These are phyloP conservation scores for Chelidonichthys spinosus DNA, from an alignment of 2,797 vertebrate species.

Conservation along the genomic window DNA sequence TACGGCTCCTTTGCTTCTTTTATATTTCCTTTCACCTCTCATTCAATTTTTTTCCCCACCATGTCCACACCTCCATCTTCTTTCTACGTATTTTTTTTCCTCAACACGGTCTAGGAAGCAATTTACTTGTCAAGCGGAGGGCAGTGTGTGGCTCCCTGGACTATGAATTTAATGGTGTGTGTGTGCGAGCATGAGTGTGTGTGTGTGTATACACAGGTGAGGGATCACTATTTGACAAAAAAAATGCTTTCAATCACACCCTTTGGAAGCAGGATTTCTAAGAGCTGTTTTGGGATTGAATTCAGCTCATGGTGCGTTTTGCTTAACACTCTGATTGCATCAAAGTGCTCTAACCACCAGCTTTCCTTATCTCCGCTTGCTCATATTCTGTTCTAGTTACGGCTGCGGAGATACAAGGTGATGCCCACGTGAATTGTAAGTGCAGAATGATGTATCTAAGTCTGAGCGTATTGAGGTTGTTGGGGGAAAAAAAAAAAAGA, in stretches of 20 bases:
- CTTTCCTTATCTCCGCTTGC: constrained; percentile 14
- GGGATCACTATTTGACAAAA: constrained; percentile 49
- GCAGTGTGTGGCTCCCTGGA: constrained; percentile 34
- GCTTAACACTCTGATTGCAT: constrained; percentile 45
- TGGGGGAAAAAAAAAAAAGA: constrained; percentile 19
- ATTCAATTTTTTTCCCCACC: constrained; percentile 64
- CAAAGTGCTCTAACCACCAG: constrained; percentile 18
- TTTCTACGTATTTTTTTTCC: constrained; percentile 55
- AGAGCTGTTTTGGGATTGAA: constrained; percentile 59
- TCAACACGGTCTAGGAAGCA: constrained; percentile 69
- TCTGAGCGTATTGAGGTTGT: constrained; percentile 17
- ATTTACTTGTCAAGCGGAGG: constrained; percentile 79
- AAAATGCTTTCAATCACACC: constrained; percentile 60
- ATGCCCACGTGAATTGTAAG: constrained; percentile 34
- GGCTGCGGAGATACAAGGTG: constrained; percentile 35
- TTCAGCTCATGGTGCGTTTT: constrained; percentile 34
- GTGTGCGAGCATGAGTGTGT: neutral
- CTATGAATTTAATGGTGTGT: constrained; percentile 38
- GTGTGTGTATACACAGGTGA: constrained; percentile 4
- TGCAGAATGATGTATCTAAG: constrained; percentile 31
- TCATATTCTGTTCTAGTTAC: constrained; percentile 29
- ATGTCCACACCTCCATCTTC: constrained; percentile 42
- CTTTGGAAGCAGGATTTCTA: constrained; percentile 36
- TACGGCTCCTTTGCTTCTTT: constrained; percentile 49
- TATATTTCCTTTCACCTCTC: constrained; percentile 63